A percentile compares a stretch with the other conserved stretches of the same genome.
Conservation (phyloP, 2,113 vertebrate genomes). For the Otocyon megalotis region DNA sequence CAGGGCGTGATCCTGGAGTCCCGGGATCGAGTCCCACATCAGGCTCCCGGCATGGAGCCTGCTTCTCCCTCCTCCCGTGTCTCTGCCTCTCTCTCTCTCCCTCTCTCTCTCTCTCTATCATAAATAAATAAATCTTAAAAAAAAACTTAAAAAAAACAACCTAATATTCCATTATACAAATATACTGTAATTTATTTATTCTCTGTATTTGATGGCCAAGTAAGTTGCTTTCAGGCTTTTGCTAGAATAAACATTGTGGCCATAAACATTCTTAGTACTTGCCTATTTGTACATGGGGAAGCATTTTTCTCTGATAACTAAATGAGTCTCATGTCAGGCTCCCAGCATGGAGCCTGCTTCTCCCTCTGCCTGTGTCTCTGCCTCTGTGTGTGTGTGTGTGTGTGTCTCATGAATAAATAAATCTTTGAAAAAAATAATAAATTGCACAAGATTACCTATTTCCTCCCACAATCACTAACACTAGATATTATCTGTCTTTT, state of each 20-base stretch:
- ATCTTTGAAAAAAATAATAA: not conserved
- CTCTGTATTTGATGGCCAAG: not conserved
- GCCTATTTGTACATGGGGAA: not conserved
- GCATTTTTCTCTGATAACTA: not conserved
- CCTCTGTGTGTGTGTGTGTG: no score
- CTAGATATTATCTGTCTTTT: not conserved
- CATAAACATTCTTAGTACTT: not conserved
- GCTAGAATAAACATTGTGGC: not conserved
- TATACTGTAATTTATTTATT: constrained; percentile 14
- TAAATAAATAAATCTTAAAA: no score
- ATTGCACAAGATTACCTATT: not conserved
- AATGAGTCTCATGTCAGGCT: not conserved
- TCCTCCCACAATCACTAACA: not conserved
- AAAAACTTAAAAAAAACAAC: no score
- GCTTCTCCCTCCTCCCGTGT: no score
- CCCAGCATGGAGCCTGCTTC: no score
- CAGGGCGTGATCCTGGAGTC: no score
- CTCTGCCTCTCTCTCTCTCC: no score
- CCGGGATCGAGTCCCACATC: no score
- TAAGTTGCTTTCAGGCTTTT: not conserved
- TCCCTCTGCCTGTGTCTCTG: no score
- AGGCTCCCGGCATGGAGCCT: no score
- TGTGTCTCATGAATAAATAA: no score
- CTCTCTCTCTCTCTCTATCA: no score
- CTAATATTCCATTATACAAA: not conserved